Conservation (phyloP, 1,140 invertebrate species). For the Branchinecta lynchi region DNA sequence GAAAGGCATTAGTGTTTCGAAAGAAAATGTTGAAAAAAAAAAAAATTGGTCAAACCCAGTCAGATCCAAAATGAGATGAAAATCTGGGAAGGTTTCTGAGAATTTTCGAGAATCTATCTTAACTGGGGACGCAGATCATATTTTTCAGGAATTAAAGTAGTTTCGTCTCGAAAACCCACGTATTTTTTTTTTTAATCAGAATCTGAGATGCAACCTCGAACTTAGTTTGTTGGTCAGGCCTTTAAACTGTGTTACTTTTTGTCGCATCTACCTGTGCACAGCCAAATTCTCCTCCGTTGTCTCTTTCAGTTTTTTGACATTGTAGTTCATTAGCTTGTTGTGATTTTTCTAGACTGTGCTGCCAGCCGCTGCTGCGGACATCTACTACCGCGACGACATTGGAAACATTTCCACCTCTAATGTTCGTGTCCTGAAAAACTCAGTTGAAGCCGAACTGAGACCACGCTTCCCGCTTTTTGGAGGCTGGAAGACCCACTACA, state of each 20-base stretch:
- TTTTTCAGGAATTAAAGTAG: too few species aligned
- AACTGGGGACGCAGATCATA: too few species aligned
- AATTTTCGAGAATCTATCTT: too few species aligned
- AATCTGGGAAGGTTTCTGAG: too few species aligned
- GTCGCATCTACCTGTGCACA: conserved; percentile 20
- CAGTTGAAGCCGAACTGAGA: conserved; percentile 81
- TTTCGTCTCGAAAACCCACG: too few species aligned
- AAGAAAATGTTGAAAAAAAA: too few species aligned
- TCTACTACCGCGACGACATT: conserved; percentile 93
- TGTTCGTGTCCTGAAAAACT: conserved; percentile 67
- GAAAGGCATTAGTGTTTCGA: too few species aligned
- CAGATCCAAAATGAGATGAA: too few species aligned
- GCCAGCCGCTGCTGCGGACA: conserved; percentile 73
- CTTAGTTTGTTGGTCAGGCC: too few species aligned
- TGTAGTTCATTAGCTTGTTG: background rate
- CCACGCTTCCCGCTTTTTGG: conserved; percentile 96
- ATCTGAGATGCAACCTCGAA: too few species aligned
- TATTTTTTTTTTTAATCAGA: too few species aligned
- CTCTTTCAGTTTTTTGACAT: background rate
- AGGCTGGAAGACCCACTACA: conserved; percentile 96
- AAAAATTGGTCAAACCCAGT: too few species aligned
- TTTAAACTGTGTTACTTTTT: background rate
- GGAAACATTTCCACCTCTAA: conserved; percentile 98
- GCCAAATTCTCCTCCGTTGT: conserved; percentile 13
- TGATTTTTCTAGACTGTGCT: conserved; percentile 49